Evolutionary conservation across 2,113 vertebrate species (phyloP).

Genomic region (Pogona vitticeps): DNA sequence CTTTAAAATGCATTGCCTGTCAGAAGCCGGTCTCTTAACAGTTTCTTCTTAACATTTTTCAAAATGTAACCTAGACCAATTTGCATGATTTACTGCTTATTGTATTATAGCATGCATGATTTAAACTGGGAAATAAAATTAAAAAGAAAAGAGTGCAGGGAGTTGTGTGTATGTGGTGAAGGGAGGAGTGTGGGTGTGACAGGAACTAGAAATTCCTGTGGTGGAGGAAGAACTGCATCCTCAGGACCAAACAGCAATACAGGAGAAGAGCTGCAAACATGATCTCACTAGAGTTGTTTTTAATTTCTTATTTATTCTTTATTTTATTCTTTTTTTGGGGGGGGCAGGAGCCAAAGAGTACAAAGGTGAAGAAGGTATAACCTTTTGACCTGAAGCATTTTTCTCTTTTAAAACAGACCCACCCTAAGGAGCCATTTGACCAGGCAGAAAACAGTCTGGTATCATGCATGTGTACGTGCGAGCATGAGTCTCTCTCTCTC

Average conservation of each 20-base stretch:
- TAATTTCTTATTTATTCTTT: too few relatives aligned
- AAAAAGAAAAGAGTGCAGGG: slow-evolving; percentile 32
- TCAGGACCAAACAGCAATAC: slow-evolving; percentile 38
- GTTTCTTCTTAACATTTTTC: slow-evolving; percentile 88
- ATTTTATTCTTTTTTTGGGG: too few relatives aligned
- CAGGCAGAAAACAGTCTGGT: background rate
- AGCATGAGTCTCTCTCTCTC: too few relatives aligned
- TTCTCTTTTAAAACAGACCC: background rate
- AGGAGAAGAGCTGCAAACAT: background rate
- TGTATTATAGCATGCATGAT: slow-evolving; percentile 85
- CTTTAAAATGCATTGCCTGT: slow-evolving; percentile 89
- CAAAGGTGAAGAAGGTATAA: background rate
- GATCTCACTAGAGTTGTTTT: background rate
- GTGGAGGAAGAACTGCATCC: slow-evolving; percentile 17
- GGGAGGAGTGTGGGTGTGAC: slow-evolving; percentile 66
- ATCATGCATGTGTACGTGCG: too few relatives aligned
- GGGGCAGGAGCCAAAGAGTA: background rate
- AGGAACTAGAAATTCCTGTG: slow-evolving; percentile 53
- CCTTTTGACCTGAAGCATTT: background rate
- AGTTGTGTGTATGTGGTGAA: slow-evolving; percentile 40
- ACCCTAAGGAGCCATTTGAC: background rate
- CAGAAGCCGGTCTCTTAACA: slow-evolving; percentile 84
- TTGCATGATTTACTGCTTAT: slow-evolving; percentile 91
- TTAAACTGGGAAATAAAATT: slow-evolving; percentile 85
- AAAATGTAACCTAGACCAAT: slow-evolving; percentile 88